These are phyloP conservation scores for Drosophila simulans DNA, from an alignment of 1,140 invertebrate genomes.

Conservation along the genomic window DNA sequence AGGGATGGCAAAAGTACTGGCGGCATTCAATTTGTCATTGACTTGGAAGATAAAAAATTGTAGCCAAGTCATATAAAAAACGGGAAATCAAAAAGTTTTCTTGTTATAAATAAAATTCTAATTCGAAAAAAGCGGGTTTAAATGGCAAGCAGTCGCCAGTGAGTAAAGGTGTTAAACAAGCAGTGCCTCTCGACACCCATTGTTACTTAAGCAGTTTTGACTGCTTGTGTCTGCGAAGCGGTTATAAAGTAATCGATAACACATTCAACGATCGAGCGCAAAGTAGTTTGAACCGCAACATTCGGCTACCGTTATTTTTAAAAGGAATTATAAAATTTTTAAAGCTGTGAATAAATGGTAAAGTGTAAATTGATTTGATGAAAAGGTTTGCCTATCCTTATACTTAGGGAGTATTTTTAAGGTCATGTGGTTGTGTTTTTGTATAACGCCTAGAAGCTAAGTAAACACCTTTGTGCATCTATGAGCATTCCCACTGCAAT, in stretches of 20 bases:
- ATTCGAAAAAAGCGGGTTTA: neutral
- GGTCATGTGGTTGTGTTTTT: too few relatives aligned
- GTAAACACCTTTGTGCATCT: constrained; percentile 4
- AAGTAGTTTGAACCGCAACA: neutral
- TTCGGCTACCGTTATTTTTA: neutral
- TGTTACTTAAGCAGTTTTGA: neutral
- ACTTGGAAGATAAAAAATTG: neutral
- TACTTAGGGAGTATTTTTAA: too few relatives aligned
- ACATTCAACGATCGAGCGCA: neutral
- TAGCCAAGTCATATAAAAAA: neutral
- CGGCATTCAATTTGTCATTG: neutral
- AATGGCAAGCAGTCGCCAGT: too few relatives aligned
- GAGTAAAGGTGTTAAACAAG: neutral
- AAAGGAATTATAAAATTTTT: neutral
- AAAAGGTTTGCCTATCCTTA: too few relatives aligned
- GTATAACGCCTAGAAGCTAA: neutral
- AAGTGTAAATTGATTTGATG: too few relatives aligned
- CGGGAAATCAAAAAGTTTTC: too few relatives aligned
- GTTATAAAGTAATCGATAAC: neutral
- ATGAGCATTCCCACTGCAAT: constrained; percentile 27
- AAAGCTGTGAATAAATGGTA: too few relatives aligned
- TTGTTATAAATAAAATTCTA: neutral
- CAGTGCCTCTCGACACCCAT: neutral
- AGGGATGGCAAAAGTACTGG: neutral
- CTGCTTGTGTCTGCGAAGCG: neutral